Evolutionary conservation across 2,113 vertebrate species (phyloP).

Genomic region (Elephantulus edwardii): DNA sequence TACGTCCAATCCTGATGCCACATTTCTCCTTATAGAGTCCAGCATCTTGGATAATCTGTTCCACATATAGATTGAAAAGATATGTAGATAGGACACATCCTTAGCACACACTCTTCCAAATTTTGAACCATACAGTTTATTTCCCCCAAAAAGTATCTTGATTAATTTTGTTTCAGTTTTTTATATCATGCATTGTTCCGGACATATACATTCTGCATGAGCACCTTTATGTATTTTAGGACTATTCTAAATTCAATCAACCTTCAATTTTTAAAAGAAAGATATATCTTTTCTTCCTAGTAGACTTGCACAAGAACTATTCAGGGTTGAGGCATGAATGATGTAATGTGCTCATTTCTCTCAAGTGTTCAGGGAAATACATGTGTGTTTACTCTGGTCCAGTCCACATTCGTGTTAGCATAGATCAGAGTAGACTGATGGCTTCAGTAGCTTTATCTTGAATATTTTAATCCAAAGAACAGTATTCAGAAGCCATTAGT

Average conservation of each 20-base stretch:
- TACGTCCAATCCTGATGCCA: too few relatives aligned
- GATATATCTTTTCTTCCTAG: neutral
- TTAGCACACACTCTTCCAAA: too few relatives aligned
- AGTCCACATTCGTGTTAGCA: neutral
- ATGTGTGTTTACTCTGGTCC: neutral
- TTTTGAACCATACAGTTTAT: too few relatives aligned
- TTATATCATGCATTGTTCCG: neutral
- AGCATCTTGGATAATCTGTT: too few relatives aligned
- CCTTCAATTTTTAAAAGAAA: neutral
- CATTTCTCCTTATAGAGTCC: too few relatives aligned
- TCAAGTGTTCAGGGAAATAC: neutral
- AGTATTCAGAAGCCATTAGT: slow-evolving; percentile 21
- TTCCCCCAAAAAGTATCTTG: too few relatives aligned
- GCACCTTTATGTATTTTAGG: neutral
- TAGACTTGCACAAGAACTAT: neutral
- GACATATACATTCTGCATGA: neutral
- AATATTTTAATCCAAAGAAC: neutral
- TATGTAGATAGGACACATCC: too few relatives aligned
- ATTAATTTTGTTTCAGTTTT: neutral
- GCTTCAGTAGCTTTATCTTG: neutral
- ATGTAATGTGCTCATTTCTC: neutral
- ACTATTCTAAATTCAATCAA: neutral
- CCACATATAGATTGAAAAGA: too few relatives aligned
- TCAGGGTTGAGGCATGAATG: neutral
- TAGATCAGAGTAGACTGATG: neutral